These are phyloP conservation scores for Pachyrhynchus sulphureomaculatus DNA, from an alignment of 1,140 invertebrate genomes.

Conservation along the genomic window DNA sequence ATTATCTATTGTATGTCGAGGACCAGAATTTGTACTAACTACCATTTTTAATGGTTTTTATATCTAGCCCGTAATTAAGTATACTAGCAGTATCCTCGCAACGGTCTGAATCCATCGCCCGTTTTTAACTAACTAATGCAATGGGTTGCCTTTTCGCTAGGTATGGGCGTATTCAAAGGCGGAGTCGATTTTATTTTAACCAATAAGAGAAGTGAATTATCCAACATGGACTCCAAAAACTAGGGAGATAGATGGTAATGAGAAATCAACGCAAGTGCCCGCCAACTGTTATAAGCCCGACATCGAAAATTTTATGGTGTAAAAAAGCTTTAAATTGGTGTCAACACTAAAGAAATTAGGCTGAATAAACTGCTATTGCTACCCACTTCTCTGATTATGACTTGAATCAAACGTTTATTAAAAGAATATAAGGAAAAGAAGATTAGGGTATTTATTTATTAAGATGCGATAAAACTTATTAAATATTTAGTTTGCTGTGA, in stretches of 20 bases:
- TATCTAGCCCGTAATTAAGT: conserved; percentile 44
- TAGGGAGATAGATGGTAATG: conserved; percentile 33
- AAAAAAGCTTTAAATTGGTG: conserved; percentile 39
- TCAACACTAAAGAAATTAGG: conserved; percentile 37
- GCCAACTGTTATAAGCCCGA: conserved; percentile 36
- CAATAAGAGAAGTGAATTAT: conserved; percentile 34
- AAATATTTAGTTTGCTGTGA: no score
- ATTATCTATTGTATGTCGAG: conserved; percentile 53
- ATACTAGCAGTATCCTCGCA: conserved; percentile 46
- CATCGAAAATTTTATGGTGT: conserved; percentile 35
- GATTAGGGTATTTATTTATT: no score
- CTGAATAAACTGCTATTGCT: conserved; percentile 38
- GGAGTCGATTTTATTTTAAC: conserved; percentile 21
- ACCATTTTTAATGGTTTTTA: conserved; percentile 49
- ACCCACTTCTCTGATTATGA: conserved; percentile 28
- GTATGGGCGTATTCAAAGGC: conserved; percentile 39
- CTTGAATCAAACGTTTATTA: conserved; percentile 17
- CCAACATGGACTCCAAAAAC: conserved; percentile 44
- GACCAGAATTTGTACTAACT: conserved; percentile 45
- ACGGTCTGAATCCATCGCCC: conserved; percentile 50
- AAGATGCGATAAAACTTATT: no score
- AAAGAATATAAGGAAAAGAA: conserved; percentile 12
- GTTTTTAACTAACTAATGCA: conserved; percentile 45
- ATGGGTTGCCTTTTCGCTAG: conserved; percentile 33
- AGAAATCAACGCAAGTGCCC: conserved; percentile 30